Conservation (phyloP, 2,797 vertebrate genomes). For the Gallinago solitaria region DNA sequence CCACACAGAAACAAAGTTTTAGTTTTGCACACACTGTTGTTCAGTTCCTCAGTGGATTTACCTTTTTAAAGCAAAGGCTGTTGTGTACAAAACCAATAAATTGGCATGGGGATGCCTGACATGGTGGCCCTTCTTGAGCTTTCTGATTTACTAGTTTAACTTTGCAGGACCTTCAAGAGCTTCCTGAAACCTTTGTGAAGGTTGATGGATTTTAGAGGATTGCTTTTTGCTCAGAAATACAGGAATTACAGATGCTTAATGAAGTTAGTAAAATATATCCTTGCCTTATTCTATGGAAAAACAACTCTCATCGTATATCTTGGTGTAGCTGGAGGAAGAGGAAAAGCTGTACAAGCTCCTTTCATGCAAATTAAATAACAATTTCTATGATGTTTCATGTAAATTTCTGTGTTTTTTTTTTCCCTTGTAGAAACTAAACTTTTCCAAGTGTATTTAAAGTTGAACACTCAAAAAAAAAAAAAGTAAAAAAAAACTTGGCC, state of each 20-base stretch:
- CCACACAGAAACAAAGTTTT: background rate
- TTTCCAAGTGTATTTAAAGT: background rate
- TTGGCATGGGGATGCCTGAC: background rate
- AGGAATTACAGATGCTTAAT: background rate
- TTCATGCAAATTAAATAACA: background rate
- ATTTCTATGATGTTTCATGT: background rate
- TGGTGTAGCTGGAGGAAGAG: background rate
- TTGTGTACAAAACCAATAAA: background rate
- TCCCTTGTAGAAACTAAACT: background rate
- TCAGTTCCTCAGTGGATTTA: background rate
- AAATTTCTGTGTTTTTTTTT: background rate
- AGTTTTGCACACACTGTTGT: background rate
- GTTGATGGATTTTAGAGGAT: background rate
- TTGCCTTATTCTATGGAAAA: background rate
- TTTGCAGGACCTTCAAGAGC: background rate
- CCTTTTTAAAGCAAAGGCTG: background rate
- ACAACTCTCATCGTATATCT: background rate
- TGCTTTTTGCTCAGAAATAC: background rate
- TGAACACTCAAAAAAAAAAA: background rate
- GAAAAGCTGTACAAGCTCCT: background rate
- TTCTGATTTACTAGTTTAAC: background rate
- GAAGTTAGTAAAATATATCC: background rate
- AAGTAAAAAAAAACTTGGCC: fast-evolving
- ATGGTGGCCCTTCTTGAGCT: background rate
- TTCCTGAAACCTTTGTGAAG: background rate